Evolutionary conservation across 2,113 vertebrate genomes (phyloP), one percentile per base, ranked within the genome.

Genomic region (Muscicapa adusta): DNA sequence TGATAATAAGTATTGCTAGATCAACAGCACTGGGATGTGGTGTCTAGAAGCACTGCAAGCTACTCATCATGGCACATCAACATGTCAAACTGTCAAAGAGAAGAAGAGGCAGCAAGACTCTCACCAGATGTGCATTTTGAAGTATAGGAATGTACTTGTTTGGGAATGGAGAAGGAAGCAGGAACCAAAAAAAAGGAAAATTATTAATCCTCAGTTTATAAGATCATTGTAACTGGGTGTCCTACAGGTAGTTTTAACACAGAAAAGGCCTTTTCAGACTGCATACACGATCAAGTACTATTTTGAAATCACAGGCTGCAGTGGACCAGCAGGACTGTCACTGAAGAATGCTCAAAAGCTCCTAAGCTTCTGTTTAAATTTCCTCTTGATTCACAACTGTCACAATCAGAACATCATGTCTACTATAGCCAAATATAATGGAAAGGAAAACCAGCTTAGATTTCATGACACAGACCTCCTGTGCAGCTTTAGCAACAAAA

Each of bases 331-430:
- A 82, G 63, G 89, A 95, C 75, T 81, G 60, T 60, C 74, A 96
- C 45, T 93, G 76, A 86, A 89, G 63, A 72, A 51, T 73, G 74
- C 74, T 91, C 81, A 88, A 87, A 92, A 96, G 51, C 23, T 25
- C 43, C 56, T 82, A 85, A 80, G 60, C 19, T 97, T 96, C 88
- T 36, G 12, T 85, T 97, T 91, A 65, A 85, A 93, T 73, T 91
- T 89, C 80, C 28, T 62, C 42, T 68, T 31, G 31, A 75, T 67
- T 78, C 70, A 71, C 24, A 58, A 53, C 53, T 57, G 15, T 42
- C 58, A 72, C 48, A 76, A 85, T 14, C 36, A 82, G n/a, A 91
- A 62, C 50, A 80, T 31, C 18, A 28, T 10, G 14, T 60, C 65
- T 58, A 74, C 22, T 18, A 25, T 12, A 28, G 51, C n/a, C 18